Percentiles rank a stretch among this genome's conserved stretches.
phyloP scores from a whole-genome alignment of 1,140 invertebrate genomes.

The Hermetia illucens region DNA sequence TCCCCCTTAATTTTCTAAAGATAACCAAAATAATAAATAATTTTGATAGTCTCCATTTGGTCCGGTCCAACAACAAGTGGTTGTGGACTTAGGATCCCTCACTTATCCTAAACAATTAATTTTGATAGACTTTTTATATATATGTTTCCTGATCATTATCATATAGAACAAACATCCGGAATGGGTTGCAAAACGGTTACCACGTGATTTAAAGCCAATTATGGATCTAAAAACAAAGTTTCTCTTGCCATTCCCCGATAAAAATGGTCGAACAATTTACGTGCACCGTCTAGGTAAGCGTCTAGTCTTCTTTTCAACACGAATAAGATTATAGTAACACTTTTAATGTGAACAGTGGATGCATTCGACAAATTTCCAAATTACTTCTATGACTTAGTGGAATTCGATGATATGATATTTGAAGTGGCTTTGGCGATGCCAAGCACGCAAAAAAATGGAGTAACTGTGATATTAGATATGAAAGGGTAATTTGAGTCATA shows the following conservation, averaged over 20 bases:
- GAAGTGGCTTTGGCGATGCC: constrained; percentile 21
- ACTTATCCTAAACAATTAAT: too few relatives aligned
- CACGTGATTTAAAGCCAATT: constrained; percentile 17
- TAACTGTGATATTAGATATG: constrained; percentile 7
- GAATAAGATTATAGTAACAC: not conserved
- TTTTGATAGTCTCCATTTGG: too few relatives aligned
- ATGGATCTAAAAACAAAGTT: constrained; percentile 16
- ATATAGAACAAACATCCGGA: constrained; percentile 17
- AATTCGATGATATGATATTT: constrained; percentile 27
- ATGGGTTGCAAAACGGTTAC: constrained; percentile 21
- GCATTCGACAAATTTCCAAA: constrained; percentile 21
- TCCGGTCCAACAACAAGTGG: too few relatives aligned
- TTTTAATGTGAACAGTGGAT: constrained; percentile 15
- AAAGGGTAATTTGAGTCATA: constrained; percentile 14
- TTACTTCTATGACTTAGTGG: constrained; percentile 20
- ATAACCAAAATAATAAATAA: too few relatives aligned
- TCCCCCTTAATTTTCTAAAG: too few relatives aligned
- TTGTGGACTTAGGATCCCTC: too few relatives aligned
- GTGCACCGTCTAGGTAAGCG: constrained; percentile 13
- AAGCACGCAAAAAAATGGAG: constrained; percentile 7
- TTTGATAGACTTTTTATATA: too few relatives aligned
- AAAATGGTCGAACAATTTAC: constrained; percentile 17
- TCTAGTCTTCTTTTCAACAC: not conserved
- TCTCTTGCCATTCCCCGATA: constrained; percentile 23
- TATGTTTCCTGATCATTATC: too few relatives aligned